Base-by-base conservation (phyloP, 1,140 invertebrate species). In the Macrosteles quadrilineatus region DNA sequence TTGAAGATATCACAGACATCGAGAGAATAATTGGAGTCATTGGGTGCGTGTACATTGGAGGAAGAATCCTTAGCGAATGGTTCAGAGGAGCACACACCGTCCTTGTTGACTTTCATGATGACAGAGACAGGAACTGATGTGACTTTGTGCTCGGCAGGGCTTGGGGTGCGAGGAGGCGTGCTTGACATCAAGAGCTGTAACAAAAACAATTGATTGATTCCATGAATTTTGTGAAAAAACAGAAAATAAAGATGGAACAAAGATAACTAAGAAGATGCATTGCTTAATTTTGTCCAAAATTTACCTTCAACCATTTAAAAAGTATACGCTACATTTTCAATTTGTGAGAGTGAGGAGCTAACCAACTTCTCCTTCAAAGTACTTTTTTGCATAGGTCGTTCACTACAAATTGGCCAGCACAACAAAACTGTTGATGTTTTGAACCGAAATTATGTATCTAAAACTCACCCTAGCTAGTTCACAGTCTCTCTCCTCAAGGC, bases 61-160 rank as follows among this genome's bases (percentile, higher is more conserved):
- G 29, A 6, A 31, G 31, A 1, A 63, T 63, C 29, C 19, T 50
- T 70, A 23, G 43, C 40, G 27, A 65, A 50, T 12, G 57, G 75
- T 29, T 84, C 83, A 64, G 86, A 85, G 67, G 83, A 87, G 80
- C 85, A 90, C 36, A 87, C 87, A 32, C 91, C 91, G 75, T 91
- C 88, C 66, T 88, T 88, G 75, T 91, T 88, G 0, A 89, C 91
- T 67, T 86, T 86, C 89, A 93, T 93, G 72, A 94, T 94, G 67
- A 95, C 92, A 23, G 88, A 88, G 1, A 86, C 85, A 1, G 83
- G 82, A 71, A 81, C 74, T 19, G 75, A 74, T 27, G 59, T 80
- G 72, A 70, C 79, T 72, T 29, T 72, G 17, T 77, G 67, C 19
- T 80, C 75, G 23, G 78, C 76, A 6, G 82, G 81, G 71, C 81